Evolutionary conservation across 37 sponge, comb jelly and placozoan genomes (phyloP), one percentile per base, ranked within the genome.

Genomic region (Oopsacas minuta): DNA sequence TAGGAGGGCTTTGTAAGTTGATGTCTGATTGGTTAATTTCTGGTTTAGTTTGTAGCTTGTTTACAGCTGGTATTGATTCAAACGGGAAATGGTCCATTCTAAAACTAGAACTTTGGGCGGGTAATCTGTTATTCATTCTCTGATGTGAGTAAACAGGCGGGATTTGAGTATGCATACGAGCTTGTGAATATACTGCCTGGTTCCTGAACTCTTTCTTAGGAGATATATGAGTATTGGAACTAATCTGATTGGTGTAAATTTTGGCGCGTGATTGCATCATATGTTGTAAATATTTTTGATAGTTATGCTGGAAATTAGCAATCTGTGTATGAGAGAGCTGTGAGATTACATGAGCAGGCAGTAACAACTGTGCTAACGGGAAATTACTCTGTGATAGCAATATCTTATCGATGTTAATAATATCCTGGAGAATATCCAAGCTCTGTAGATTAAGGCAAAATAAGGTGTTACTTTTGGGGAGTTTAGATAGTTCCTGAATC

Each of bases 261-360:
- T 42, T 8, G 15, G 49, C 8, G 8, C 30, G 22, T 25, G 32
- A 7, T 32, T 61, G 75, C 30, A 61, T 25, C 22, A 61, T n/a
- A 34, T 61, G 75, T 12, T 61, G 75, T 3, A 61, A 3, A 34
- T 61, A 61, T 25, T 34, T 25, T 34, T 61, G 75, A 34, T 61
- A 61, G 75, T 61, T 61, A 34, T 61, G 75, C 75, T 61, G 75
- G 75, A 61, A 61, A 34, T 61, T 61, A 3, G 75, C 75, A 5
- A 61, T 12, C 75, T 61, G 75, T 20, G 75, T 61, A 34, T 61
- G 75, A 3, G 75, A 32, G 32, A 61, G 75, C 75, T 61, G 75
- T 12, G 75, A 10, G 75, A 10, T 10, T 5, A 61, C 30, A 3
- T 61, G 75, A 7, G 75, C 17, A 3, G 75, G 75, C 32, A 61